Conservation (phyloP, 37 sponge, comb jelly and placozoan genomes). For the Aplysina aerophoba region DNA sequence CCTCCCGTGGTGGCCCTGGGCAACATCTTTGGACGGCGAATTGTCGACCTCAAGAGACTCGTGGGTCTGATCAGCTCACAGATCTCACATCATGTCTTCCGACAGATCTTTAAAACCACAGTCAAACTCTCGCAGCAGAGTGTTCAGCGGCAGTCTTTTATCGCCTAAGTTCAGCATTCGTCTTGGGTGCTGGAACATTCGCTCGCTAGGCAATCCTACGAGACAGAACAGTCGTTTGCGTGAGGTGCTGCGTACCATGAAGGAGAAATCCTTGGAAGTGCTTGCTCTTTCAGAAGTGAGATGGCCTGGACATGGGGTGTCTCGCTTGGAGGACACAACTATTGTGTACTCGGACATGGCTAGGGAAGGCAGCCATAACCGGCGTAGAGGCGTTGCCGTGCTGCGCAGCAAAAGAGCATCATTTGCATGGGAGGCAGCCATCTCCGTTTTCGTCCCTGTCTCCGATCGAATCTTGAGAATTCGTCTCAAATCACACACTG, state of each 20-base stretch:
- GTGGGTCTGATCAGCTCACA: neutral
- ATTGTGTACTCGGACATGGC: neutral
- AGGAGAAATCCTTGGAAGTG: slow-evolving; percentile 1
- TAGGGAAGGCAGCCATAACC: neutral
- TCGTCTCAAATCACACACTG: neutral
- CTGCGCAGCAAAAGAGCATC: neutral
- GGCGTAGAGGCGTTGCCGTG: neutral
- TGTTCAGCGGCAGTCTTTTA: neutral
- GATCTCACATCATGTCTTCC: neutral
- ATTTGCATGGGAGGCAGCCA: neutral
- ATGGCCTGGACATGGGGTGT: neutral
- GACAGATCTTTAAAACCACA: neutral
- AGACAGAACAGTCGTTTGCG: neutral
- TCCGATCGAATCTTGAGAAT: neutral
- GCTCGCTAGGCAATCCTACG: neutral
- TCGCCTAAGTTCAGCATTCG: neutral
- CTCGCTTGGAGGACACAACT: neutral
- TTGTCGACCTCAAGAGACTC: neutral
- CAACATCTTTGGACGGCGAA: too few relatives aligned
- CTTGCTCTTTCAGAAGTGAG: slow-evolving; percentile 8
- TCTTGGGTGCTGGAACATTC: neutral
- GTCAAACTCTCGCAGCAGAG: neutral
- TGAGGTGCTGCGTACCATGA: neutral
- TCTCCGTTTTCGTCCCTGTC: neutral
- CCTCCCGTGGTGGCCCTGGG: neutral